Evolutionary conservation across 2,797 vertebrate genomes (phyloP), one percentile per base, ranked within the genome.

Genomic region (Sternarchorhynchus goeldii): DNA sequence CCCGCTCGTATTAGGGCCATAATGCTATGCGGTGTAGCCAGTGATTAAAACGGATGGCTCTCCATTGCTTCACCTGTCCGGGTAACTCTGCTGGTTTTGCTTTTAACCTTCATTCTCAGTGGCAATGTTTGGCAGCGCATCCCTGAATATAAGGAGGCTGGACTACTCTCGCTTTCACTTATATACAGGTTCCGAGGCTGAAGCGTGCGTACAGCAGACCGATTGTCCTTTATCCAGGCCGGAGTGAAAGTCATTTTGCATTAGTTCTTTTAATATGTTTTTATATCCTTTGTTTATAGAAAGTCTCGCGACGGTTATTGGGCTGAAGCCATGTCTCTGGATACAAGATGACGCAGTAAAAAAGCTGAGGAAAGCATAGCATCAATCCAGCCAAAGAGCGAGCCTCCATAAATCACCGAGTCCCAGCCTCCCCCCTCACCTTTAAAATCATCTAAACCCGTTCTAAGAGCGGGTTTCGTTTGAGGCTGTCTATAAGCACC

Each of bases 331-430:
- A 87, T 89, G 89, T 93, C 91, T 93, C 93, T 92, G 92, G 92
- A 93, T 91, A 91, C 92, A 93, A 93, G 91, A 92, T 92, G 92
- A 93, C 91, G 90, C 90, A 87, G 90, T 94, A 94, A 94, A 94
- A 85, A 89, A 88, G 87, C 89, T 82, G 79, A 88, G 90, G 77
- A 91, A 92, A 91, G 88, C 92, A 91, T 91, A 91, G 88, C 91
- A 93, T 93, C 92, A 94, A 93, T 93, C 92, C 90, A 84, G 89
- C 88, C 88, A 89, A 92, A 92, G 89, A 91, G 89, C 88, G 88
- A 90, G 88, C 91, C 86, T 88, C 86, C 87, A 89, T 94, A 93
- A 93, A 93, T 94, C 92, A 93, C 77, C 79, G 87, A 88, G 90
- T 91, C 89, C 88, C 88, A 87, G 90, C 87, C 88, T 84, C 89